Evolutionary conservation across 2,888 invertebrate genomes (phyloP).

Genomic region (Mythimna impura): DNA sequence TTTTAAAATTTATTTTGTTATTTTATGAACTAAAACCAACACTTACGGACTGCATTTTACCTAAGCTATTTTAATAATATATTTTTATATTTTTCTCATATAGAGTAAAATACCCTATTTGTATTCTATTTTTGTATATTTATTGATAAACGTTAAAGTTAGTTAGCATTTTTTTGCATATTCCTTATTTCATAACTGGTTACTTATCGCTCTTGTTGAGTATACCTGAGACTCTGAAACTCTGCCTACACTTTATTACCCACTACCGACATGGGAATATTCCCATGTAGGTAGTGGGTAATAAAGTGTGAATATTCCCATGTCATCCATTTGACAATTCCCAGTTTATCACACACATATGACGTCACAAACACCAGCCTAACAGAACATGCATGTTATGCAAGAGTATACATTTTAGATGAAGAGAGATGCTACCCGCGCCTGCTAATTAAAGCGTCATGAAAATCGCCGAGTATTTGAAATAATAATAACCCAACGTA

Average conservation of each 20-base stretch:
- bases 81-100: too few relatives aligned
- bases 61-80: too few relatives aligned
- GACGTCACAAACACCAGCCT: constrained; percentile 30
- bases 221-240: neutral
- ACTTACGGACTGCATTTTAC: too few relatives aligned
- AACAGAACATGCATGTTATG: constrained; percentile 54
- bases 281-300: neutral
- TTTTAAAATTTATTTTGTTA: too few relatives aligned
- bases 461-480: constrained; percentile 59
- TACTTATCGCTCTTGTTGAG: neutral
- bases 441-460: constrained; percentile 56
- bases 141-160: too few relatives aligned
- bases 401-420: constrained; percentile 59
- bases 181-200: too few relatives aligned
- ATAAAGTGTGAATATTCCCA: neutral
- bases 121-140: neutral
- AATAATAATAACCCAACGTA: constrained; percentile 55
- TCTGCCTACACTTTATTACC: neutral
- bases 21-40: too few relatives aligned
- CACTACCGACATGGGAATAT: too few relatives aligned
- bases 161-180: too few relatives aligned
- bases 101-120: too few relatives aligned
- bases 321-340: constrained; percentile 25
- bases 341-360: constrained; percentile 29
- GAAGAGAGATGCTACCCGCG: constrained; percentile 38